Conservation (phyloP, 2,888 invertebrate genomes). For the Tenthredo notha region DNA sequence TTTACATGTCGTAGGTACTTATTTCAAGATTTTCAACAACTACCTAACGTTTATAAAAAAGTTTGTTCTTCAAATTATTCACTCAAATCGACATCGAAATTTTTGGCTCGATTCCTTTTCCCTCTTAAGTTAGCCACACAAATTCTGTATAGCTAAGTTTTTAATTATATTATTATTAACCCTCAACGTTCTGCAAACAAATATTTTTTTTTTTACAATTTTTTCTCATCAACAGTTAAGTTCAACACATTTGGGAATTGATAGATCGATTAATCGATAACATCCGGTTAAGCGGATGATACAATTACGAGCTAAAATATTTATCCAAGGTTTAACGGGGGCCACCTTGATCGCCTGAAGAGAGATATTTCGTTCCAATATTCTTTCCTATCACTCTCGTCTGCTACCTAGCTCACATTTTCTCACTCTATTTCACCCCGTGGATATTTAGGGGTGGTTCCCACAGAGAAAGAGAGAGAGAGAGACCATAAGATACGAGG, state of each 20-base stretch:
- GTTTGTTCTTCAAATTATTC: not conserved
- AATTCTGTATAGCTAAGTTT: not conserved
- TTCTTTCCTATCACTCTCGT: constrained; percentile 35
- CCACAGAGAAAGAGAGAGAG: not conserved
- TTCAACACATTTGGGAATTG: not conserved
- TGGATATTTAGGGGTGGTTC: constrained; percentile 14
- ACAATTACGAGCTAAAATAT: constrained; percentile 49
- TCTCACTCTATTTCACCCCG: constrained; percentile 8
- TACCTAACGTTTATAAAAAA: not conserved
- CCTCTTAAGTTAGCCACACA: not conserved
- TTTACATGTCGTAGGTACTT: not conserved
- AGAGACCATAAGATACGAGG: not conserved
- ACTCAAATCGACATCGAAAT: not conserved
- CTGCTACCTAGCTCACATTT: not conserved
- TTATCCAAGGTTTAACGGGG: constrained; percentile 38
- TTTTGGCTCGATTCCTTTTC: not conserved
- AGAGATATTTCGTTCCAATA: constrained; percentile 43
- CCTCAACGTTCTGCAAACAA: not conserved
- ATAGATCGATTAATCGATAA: constrained; percentile 28
- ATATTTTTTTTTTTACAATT: not conserved
- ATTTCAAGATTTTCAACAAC: not conserved
- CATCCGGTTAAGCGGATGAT: constrained; percentile 34
- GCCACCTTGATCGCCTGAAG: constrained; percentile 35
- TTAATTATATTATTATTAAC: not conserved
- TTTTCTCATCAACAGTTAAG: not conserved